These are phyloP conservation scores for Morpho helenor DNA, from an alignment of 2,888 invertebrate species.

Conservation along the genomic window DNA sequence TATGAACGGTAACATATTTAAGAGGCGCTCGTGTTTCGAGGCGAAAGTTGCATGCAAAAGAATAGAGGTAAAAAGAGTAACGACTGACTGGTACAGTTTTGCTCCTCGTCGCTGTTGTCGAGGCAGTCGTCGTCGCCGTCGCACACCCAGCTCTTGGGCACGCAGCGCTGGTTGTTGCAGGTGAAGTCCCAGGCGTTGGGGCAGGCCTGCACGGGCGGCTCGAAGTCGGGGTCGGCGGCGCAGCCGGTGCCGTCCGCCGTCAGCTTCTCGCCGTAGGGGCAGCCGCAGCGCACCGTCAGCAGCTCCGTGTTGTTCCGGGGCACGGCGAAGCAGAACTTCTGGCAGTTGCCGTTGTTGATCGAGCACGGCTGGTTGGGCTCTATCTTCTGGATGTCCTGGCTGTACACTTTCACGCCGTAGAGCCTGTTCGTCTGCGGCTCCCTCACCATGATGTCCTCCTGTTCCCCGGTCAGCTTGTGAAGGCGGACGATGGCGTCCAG, in stretches of 20 bases:
- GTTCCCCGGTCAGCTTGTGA: slow-evolving; percentile 92
- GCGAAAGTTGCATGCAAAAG: background rate
- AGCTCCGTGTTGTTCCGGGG: slow-evolving; percentile 80
- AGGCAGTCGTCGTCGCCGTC: slow-evolving; percentile 98
- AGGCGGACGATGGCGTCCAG: slow-evolving; percentile 95
- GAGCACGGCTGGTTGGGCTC: slow-evolving; percentile 89
- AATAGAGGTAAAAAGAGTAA: background rate
- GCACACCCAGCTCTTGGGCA: slow-evolving; percentile 96
- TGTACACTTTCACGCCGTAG: slow-evolving; percentile 95
- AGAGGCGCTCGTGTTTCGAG: no score
- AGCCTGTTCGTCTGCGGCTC: slow-evolving; percentile 94
- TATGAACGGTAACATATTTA: no score
- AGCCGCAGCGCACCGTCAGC: slow-evolving; percentile 88
- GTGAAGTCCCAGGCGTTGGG: slow-evolving; percentile 96
- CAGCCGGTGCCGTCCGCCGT: slow-evolving; percentile 85
- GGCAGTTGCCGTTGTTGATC: slow-evolving; percentile 92
- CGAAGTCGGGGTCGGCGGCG: slow-evolving; percentile 88
- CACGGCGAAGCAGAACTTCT: slow-evolving; percentile 96
- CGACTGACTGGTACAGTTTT: slow-evolving; percentile 93
- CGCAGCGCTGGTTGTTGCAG: slow-evolving; percentile 94
- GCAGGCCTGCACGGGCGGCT: slow-evolving; percentile 93
- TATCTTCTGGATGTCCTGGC: slow-evolving; percentile 85
- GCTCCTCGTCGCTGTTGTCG: slow-evolving; percentile 96
- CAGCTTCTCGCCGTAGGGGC: slow-evolving; percentile 94
- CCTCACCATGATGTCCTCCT: slow-evolving; percentile 90